Evolutionary conservation across 2,888 invertebrate genomes (phyloP), one percentile per base, ranked within the genome.

Genomic region (Mystacides longicornis): DNA sequence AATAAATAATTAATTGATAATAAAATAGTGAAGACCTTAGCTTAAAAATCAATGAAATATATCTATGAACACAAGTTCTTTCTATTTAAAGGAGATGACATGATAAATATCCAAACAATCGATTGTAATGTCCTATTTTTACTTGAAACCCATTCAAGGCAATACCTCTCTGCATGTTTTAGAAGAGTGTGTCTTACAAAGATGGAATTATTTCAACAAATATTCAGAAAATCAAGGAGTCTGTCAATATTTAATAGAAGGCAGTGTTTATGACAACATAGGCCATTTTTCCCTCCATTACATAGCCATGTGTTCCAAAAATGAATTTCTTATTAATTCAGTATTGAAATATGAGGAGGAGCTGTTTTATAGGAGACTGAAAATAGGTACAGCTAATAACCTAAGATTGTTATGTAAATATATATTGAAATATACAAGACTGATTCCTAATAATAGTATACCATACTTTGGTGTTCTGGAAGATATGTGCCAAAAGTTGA

Each of bases 251-350:
- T 69, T 82, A 45, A 66, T 80, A 14, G 82, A 82, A 67, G 80
- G 79, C 60, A 80, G 81, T 57, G 62, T 74, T 9, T 75, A 79
- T 60, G 83, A 83, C 63, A 78, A 77, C 59, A 72, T 80, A 46
- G 81, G 82, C 33, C 82, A 83, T 66, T 82, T 79, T 64, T 71
- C 72, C 63, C 65, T 81, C 16, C 77, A 81, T 67, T 69, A 76
- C 60, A 64, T 71, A 20, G 65, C 70, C 4, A 69, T 69, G 57
- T 62, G 74, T 49, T 64, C 67, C 37, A 66, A 67, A 53, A 70
- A 69, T 60, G 62, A 55, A 14, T 68, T 67, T 5, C 70, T 78
- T 59, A 64, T 64, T 7, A 64, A 67, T 33, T 70, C 70, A 55
- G 67, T 77, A 59, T 51, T 71, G 2, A 70, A 68, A 50, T 63